A percentile compares a stretch with the other conserved stretches of the same genome.
Evolutionary conservation across 2,888 invertebrate genomes (phyloP).

Genomic region (Metallyticus violacea): DNA sequence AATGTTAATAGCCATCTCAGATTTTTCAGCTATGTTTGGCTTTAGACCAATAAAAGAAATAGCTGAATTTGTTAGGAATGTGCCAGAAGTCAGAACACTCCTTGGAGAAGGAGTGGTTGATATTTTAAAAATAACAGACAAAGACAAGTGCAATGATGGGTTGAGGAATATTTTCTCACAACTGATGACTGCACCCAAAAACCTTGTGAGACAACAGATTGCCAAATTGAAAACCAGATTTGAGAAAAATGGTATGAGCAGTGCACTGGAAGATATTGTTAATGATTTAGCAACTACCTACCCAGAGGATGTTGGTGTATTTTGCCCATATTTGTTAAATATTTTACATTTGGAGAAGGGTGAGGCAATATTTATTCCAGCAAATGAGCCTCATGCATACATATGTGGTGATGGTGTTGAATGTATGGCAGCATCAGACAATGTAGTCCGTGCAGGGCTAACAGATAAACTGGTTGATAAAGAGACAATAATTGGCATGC

Average conservation of each 20-base stretch:
- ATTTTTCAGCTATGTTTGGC: constrained; percentile 91
- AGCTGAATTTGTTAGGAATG: neutral
- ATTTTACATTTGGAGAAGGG: constrained; percentile 77
- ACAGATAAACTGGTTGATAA: constrained; percentile 96
- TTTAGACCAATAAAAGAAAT: constrained; percentile 83
- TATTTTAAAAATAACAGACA: too few relatives aligned
- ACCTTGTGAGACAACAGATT: too few relatives aligned
- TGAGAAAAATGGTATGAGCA: too few relatives aligned
- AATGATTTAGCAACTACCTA: constrained; percentile 46
- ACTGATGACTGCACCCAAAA: too few relatives aligned
- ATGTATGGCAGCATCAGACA: constrained; percentile 99
- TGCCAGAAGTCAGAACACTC: too few relatives aligned
- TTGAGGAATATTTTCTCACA: too few relatives aligned
- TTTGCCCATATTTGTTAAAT: constrained; percentile 90
- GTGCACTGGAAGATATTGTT: too few relatives aligned
- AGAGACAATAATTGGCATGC: constrained; percentile 74
- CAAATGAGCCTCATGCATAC: constrained; percentile 96
- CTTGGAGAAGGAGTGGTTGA: too few relatives aligned
- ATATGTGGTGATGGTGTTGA: constrained; percentile 95
- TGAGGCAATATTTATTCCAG: constrained; percentile 87
- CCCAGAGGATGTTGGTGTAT: constrained; percentile 90
- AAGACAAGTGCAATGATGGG: too few relatives aligned
- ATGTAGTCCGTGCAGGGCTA: constrained; percentile 95
- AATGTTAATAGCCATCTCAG: constrained; percentile 89
- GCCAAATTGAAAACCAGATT: too few relatives aligned